Evolutionary conservation across 2,888 invertebrate genomes (phyloP), one percentile per base, ranked within the genome.

Genomic region (Perdita meconis): DNA sequence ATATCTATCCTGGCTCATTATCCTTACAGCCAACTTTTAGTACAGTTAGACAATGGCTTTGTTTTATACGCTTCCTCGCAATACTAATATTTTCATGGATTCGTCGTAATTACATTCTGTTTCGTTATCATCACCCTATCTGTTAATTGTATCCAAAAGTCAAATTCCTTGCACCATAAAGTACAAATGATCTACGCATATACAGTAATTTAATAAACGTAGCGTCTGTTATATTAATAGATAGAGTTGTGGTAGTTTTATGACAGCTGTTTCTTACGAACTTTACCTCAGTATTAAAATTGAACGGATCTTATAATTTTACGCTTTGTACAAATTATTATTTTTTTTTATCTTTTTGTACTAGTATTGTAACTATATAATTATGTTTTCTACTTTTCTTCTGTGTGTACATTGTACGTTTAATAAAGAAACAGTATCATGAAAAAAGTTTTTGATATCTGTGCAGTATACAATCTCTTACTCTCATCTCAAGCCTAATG

Each of bases 401-500:
- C 51, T 44, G 22, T 79, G 61, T 72, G 66, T 51, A 64, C 70
- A 66, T 57, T 73, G 59, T 68, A 51, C 47, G 24, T 69, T 24
- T 67, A 66, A 81, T 77, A 82, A 74, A 78, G 72, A 79, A 74
- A 26, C 65, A 72, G 36, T 80, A 65, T n/a, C 53, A 24, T 60
- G 13, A 26, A 56, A 4, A 47, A 67, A 61, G n/a, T 66, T 50
- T 63, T 80, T 40, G 69, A 66, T 75, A 68, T 71, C 61, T 75
- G 75, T 66, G 38, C 30, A 40, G 6, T 56, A n/a, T 38, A 67
- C 5, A 8, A 40, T 13, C 36, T 38, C 10, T n/a, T 10, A 30
- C n/a, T 38, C 50, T 51, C 24, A 56, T 42, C 40, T 24, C 12
- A 10, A 22, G 8, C 0, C 4, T n/a, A 22, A 38, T 3, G 4